These are phyloP conservation scores for Panagrolaimus sp. DNA, from an alignment of 1,140 invertebrate genomes.

Conservation along the genomic window DNA sequence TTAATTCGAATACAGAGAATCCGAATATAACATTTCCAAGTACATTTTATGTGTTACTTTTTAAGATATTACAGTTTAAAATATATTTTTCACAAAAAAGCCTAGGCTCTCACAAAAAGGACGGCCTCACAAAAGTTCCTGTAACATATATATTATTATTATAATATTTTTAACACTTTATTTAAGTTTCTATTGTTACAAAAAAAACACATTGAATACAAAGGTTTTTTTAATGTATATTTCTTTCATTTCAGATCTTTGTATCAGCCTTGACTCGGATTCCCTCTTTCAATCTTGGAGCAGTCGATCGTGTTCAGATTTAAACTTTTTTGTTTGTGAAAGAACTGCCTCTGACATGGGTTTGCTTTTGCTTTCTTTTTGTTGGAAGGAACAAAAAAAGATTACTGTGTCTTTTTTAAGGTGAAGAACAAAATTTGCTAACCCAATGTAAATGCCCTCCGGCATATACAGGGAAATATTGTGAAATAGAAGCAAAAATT, in stretches of 20 bases:
- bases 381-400: no score
- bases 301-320: background rate
- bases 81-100: no score
- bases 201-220: no score
- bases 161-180: background rate
- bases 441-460: background rate
- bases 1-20: no score
- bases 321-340: slow-evolving; percentile 14
- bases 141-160: background rate
- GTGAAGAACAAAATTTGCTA: background rate
- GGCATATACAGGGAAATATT: background rate
- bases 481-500: background rate
- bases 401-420: background rate
- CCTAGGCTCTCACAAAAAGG: no score
- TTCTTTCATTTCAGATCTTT: background rate
- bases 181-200: no score
- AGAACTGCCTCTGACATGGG: background rate
- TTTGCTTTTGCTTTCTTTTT: no score
- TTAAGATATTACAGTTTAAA: no score
- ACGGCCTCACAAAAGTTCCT: no score
- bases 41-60: no score
- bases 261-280: background rate
- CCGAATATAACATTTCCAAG: no score
- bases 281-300: background rate
- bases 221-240: no score